These are phyloP conservation scores for Lynx canadensis DNA, from an alignment of 2,113 vertebrate species.

Conservation along the genomic window DNA sequence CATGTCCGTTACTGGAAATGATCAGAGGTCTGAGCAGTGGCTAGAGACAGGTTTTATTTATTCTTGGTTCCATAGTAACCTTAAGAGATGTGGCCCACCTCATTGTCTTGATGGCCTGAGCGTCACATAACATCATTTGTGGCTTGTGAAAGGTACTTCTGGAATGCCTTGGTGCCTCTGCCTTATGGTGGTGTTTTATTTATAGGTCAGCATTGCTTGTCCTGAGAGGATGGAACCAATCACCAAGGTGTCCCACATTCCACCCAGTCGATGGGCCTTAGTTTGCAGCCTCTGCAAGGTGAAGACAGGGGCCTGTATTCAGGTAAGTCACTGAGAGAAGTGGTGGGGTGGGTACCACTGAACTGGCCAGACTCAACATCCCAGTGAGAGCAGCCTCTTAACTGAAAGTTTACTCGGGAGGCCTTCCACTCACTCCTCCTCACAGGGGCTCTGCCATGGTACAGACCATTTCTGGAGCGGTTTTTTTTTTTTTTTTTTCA, in stretches of 20 bases:
- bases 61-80: slow-evolving; percentile 58
- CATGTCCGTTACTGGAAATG: slow-evolving; percentile 47
- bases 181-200: slow-evolving; percentile 65
- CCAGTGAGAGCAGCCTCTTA: not conserved
- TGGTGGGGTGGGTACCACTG: slow-evolving; percentile 13
- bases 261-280: slow-evolving; percentile 97
- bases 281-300: slow-evolving; percentile 97
- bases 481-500: not conserved
- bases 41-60: slow-evolving; percentile 52
- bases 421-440: not conserved
- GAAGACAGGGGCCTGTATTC: slow-evolving; percentile 98
- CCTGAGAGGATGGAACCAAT: slow-evolving; percentile 99
- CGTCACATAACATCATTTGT: slow-evolving; percentile 47
- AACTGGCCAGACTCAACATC: not conserved
- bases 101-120: slow-evolving; percentile 49
- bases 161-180: not conserved
- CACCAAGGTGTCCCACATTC: slow-evolving; percentile 98
- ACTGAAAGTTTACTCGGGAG: slow-evolving; percentile 14
- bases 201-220: slow-evolving; percentile 97
- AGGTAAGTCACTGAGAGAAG: slow-evolving; percentile 85
- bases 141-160: not conserved
- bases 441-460: not conserved
- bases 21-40: slow-evolving; percentile 21
- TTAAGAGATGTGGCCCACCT: slow-evolving; percentile 12
- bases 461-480: not conserved